These are phyloP conservation scores for Diachasmimorpha longicaudata DNA, from an alignment of 1,140 invertebrate genomes.

Conservation along the genomic window DNA sequence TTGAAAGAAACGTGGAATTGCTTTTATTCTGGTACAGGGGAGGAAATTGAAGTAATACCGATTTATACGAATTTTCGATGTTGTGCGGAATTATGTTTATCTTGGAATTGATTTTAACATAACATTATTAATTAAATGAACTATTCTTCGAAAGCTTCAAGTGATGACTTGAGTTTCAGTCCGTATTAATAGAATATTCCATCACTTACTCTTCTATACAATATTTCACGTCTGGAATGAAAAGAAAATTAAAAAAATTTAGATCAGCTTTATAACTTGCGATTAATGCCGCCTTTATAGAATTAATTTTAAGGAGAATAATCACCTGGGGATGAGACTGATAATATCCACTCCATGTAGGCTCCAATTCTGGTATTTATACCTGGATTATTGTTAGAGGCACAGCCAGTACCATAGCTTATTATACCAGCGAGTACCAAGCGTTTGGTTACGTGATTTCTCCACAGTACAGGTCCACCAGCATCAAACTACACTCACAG, in stretches of 20 bases:
- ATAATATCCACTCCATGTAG: slow-evolving; percentile 62
- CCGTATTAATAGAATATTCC: not conserved
- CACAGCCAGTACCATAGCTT: slow-evolving; percentile 65
- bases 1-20: no score
- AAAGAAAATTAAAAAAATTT: not conserved
- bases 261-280: no score
- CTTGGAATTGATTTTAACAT: no score
- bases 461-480: slow-evolving; percentile 71
- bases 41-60: no score
- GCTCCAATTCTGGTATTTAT: slow-evolving; percentile 64
- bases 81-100: no score
- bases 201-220: not conserved
- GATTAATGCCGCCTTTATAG: no score
- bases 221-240: not conserved
- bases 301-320: not conserved
- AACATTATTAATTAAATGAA: not conserved
- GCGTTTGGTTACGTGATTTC: slow-evolving; percentile 56
- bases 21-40: no score
- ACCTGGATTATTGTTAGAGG: slow-evolving; percentile 49
- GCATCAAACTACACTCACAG: slow-evolving; percentile 67
- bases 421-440: slow-evolving; percentile 65
- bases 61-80: no score
- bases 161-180: not conserved
- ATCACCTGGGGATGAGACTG: not conserved
- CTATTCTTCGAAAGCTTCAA: not conserved